Conservation (phyloP, 2,113 vertebrate species). For the Oncorhynchus keta region DNA sequence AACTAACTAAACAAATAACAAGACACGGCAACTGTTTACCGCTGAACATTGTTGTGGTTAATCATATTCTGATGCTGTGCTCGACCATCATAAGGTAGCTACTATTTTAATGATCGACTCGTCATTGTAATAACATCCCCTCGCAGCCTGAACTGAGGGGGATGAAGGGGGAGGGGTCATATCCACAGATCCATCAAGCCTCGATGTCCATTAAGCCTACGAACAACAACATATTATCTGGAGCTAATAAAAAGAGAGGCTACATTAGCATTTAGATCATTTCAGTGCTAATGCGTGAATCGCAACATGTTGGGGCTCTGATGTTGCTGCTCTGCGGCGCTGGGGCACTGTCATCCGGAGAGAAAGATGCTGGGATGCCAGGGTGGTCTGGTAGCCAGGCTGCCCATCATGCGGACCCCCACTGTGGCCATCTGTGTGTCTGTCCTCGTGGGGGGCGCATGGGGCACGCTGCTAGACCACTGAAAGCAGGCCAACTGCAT, state of each 20-base stretch:
- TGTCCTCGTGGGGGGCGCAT: slow-evolving; percentile 48
- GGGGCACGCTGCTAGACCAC: slow-evolving; percentile 42
- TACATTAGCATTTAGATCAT: slow-evolving; percentile 62
- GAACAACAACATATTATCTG: background rate
- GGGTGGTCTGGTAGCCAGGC: slow-evolving; percentile 30
- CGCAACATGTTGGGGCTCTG: slow-evolving; percentile 53
- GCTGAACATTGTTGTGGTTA: background rate
- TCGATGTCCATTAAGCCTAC: slow-evolving; percentile 6
- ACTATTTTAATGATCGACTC: slow-evolving; percentile 32
- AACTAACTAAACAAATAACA: slow-evolving; percentile 10
- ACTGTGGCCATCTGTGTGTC: slow-evolving; percentile 67
- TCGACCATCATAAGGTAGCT: slow-evolving; percentile 1
- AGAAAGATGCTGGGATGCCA: slow-evolving; percentile 35
- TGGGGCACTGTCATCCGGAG: slow-evolving; percentile 60
- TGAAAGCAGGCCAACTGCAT: slow-evolving; percentile 41
- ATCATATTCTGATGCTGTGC: slow-evolving; percentile 3
- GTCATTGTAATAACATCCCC: slow-evolving; percentile 12
- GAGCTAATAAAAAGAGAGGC: slow-evolving; percentile 3
- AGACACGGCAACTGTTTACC: slow-evolving; percentile 16
- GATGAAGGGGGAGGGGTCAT: background rate
- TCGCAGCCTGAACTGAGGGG: slow-evolving; percentile 16
- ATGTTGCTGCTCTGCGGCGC: slow-evolving; percentile 60
- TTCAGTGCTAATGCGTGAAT: slow-evolving; percentile 52
- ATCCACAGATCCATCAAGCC: slow-evolving; percentile 15
- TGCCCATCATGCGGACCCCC: slow-evolving; percentile 39